These are phyloP conservation scores for Pseudorhiza aurosa DNA, from an alignment of 30 jellyfish, hydroid and myxozoan species.

Conservation along the genomic window DNA sequence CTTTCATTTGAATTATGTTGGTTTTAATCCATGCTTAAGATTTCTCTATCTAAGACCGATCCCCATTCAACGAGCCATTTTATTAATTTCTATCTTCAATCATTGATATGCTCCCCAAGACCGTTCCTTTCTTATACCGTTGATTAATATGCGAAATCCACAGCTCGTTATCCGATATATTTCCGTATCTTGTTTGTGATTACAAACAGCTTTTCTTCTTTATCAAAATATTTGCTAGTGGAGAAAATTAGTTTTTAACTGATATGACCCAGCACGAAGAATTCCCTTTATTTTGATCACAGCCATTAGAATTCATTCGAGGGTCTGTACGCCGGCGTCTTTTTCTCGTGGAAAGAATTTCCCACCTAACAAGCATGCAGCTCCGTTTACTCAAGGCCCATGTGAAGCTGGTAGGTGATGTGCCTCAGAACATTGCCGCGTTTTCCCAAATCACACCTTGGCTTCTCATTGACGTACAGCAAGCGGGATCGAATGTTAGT, in stretches of 20 bases:
- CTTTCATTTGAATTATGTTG: background rate
- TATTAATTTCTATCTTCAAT: slow-evolving; percentile 2
- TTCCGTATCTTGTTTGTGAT: slow-evolving; percentile 35
- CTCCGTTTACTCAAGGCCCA: no score
- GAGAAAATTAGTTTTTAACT: slow-evolving; percentile 8
- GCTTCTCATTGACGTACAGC: no score
- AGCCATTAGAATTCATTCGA: background rate
- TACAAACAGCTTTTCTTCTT: slow-evolving; percentile 25
- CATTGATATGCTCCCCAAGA: background rate
- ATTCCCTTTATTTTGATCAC: background rate
- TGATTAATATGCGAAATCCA: background rate
- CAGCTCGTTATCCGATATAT: slow-evolving; percentile 9
- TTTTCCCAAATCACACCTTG: no score
- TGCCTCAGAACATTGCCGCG: no score
- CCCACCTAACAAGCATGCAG: no score
- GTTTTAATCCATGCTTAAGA: slow-evolving; percentile 13
- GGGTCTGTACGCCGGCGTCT: background rate
- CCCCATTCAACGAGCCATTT: slow-evolving; percentile 2
- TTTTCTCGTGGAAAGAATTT: no score
- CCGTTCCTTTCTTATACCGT: background rate
- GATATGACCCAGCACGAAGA: slow-evolving; percentile 28
- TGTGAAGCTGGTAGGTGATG: no score
- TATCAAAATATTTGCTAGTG: slow-evolving; percentile 14
- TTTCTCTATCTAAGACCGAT: background rate
- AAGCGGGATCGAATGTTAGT: no score